Percentiles rank a stretch among this genome's conserved stretches.
These are phyloP conservation scores for Otus sunia DNA, from an alignment of 2,113 vertebrate genomes.

Conservation along the genomic window DNA sequence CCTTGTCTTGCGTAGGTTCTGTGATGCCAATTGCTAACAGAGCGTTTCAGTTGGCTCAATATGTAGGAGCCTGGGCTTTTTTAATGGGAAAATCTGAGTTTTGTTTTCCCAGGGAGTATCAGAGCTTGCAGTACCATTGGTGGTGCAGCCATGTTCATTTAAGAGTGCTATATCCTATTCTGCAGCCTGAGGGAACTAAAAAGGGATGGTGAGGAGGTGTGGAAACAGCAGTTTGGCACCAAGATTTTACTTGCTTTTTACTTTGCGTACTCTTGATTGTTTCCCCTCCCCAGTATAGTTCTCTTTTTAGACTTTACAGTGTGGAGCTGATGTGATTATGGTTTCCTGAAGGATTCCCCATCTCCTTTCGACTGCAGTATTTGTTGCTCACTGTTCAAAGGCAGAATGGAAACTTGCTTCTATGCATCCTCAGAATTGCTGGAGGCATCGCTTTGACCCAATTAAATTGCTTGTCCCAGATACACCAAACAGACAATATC, in stretches of 20 bases:
- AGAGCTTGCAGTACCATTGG: neutral
- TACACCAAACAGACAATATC: neutral
- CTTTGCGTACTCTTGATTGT: neutral
- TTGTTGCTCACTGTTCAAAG: neutral
- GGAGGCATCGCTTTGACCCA: neutral
- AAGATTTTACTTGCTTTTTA: constrained; percentile 10
- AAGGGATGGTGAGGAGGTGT: neutral
- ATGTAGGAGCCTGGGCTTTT: neutral
- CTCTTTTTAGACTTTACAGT: neutral
- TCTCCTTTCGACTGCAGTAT: neutral
- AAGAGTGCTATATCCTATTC: neutral
- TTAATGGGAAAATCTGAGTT: constrained; percentile 4
- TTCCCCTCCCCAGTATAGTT: neutral
- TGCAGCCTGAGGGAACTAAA: neutral
- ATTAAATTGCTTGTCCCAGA: neutral
- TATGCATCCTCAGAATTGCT: neutral
- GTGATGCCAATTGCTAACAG: neutral
- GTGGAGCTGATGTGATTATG: neutral
- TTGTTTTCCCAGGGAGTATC: neutral
- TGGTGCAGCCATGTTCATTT: neutral
- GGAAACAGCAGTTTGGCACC: neutral
- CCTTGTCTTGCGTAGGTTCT: constrained; percentile 15
- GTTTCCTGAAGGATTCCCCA: constrained; percentile 16
- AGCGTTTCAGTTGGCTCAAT: constrained; percentile 28
- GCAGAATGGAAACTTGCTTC: neutral